Conservation (phyloP, 2,797 vertebrate species). For the Aratinga solstitialis region DNA sequence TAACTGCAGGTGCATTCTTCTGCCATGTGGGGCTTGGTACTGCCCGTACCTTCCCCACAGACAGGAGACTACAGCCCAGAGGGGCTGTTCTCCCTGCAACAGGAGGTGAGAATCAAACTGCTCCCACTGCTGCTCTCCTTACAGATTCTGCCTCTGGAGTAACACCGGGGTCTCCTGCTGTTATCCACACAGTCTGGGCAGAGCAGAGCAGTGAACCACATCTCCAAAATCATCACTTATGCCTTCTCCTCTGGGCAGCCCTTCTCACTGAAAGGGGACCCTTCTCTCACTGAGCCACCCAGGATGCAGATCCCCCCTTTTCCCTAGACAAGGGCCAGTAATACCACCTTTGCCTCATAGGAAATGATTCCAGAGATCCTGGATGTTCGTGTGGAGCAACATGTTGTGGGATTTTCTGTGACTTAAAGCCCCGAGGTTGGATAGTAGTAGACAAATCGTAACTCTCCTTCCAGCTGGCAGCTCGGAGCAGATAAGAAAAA, state of each 20-base stretch:
- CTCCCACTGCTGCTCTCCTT: background rate
- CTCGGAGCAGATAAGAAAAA: background rate
- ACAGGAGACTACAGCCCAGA: background rate
- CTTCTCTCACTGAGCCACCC: background rate
- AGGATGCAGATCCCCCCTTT: background rate
- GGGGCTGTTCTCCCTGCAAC: background rate
- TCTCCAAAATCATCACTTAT: background rate
- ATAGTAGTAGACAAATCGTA: background rate
- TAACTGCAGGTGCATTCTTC: fast-evolving
- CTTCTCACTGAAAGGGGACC: background rate
- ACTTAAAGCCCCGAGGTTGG: background rate
- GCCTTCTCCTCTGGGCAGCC: background rate
- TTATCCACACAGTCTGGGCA: background rate
- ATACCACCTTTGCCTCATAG: background rate
- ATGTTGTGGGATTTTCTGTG: background rate
- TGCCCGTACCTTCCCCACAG: background rate
- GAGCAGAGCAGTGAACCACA: background rate
- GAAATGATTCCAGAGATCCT: background rate
- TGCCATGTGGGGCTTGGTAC: background rate
- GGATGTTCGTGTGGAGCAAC: background rate
- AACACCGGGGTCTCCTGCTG: background rate
- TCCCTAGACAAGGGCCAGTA: background rate
- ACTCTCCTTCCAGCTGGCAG: background rate
- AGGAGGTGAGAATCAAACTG: background rate
- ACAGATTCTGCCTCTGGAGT: background rate